Evolutionary conservation across 1,140 invertebrate species (phyloP).

Genomic region (Leptinotarsa undecemlineata): DNA sequence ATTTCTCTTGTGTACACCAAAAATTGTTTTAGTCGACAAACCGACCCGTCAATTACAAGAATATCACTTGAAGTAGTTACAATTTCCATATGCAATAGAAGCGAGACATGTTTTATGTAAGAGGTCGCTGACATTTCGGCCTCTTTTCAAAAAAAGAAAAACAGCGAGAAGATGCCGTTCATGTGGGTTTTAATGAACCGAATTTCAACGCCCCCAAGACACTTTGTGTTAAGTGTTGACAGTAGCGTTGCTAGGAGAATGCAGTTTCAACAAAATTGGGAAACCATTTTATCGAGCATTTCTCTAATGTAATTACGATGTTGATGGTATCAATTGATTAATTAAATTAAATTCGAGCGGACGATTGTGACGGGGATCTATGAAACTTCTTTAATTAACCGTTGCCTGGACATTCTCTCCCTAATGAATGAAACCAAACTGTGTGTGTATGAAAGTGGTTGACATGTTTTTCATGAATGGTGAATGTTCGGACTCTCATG

Average conservation of each 20-base stretch:
- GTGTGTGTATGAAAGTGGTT: no score
- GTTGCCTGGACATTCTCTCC: no score
- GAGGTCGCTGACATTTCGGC: neutral
- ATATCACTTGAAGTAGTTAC: no score
- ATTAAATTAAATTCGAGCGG: neutral
- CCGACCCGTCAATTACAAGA: no score
- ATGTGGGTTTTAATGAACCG: neutral
- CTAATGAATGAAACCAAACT: no score
- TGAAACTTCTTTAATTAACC: no score
- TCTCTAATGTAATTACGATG: neutral
- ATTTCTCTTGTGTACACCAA: no score
- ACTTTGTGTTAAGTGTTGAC: neutral
- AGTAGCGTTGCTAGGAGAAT: slow-evolving; percentile 5
- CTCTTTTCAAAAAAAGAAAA: neutral
- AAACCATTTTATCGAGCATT: neutral
- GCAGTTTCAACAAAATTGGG: neutral
- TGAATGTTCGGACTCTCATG: no score
- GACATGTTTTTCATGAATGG: no score
- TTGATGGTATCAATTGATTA: neutral
- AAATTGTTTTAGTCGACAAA: no score
- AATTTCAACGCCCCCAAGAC: slow-evolving; percentile 1
- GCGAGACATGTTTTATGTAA: neutral
- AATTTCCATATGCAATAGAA: neutral
- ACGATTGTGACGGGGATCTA: no score
- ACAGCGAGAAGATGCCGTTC: neutral